These are phyloP conservation scores for Hippocampus abdominalis DNA, from an alignment of 2,113 vertebrate genomes.

Conservation along the genomic window DNA sequence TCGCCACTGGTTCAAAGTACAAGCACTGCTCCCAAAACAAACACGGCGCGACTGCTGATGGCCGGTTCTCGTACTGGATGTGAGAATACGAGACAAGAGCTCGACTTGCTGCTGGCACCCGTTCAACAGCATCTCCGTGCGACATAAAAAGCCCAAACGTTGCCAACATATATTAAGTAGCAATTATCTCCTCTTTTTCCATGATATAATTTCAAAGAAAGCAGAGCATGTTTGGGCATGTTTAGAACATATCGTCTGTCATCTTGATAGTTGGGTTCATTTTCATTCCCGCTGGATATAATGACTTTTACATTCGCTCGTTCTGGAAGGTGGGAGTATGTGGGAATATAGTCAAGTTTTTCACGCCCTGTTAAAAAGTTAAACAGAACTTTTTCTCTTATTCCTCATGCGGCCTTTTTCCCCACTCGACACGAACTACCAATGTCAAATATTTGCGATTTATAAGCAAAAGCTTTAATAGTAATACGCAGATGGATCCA, in stretches of 20 bases:
- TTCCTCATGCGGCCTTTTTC: slow-evolving; percentile 40
- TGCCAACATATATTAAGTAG: slow-evolving; percentile 50
- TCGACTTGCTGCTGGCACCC: slow-evolving; percentile 28
- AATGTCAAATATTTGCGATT: slow-evolving; percentile 39
- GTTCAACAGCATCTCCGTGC: slow-evolving; percentile 10
- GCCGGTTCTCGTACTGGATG: slow-evolving; percentile 44
- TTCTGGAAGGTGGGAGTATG: slow-evolving; percentile 60
- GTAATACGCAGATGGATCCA: slow-evolving; percentile 14
- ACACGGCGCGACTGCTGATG: slow-evolving; percentile 64
- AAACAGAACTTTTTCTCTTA: slow-evolving; percentile 57
- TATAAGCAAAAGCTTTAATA: slow-evolving; percentile 24
- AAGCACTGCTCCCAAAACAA: slow-evolving; percentile 67
- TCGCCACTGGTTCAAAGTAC: slow-evolving; percentile 65
- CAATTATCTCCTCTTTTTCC: slow-evolving; percentile 47
- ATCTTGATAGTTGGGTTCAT: slow-evolving; percentile 60
- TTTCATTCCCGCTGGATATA: slow-evolving; percentile 62
- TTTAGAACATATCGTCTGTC: slow-evolving; percentile 58
- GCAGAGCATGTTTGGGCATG: slow-evolving; percentile 42
- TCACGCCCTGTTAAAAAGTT: slow-evolving; percentile 53
- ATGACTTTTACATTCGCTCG: slow-evolving; percentile 66
- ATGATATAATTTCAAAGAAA: slow-evolving; percentile 51
- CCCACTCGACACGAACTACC: slow-evolving; percentile 22
- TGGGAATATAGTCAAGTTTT: slow-evolving; percentile 50
- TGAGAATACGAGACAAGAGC: slow-evolving; percentile 42
- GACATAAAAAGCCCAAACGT: slow-evolving; percentile 10